Evolutionary conservation across 2,797 vertebrate species (phyloP).

Genomic region (Perodicticus potto): DNA sequence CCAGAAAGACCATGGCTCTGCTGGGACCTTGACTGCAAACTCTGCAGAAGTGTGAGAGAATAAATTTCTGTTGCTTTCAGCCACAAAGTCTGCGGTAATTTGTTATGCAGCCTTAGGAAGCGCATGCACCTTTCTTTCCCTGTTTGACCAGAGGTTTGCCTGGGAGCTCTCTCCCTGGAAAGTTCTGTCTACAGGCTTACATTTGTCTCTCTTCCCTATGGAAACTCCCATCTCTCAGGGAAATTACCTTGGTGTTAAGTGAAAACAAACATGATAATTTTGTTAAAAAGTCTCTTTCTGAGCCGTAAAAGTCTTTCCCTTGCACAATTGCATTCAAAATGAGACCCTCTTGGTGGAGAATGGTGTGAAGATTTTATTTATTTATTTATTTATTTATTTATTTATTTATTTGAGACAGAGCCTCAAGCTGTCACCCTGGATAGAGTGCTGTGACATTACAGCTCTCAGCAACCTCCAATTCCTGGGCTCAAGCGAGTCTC

Average conservation of each 20-base stretch:
- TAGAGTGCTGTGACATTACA: too few species aligned
- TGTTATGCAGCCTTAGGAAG: background rate
- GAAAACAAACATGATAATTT: slow-evolving; percentile 15
- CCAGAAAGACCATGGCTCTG: background rate
- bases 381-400: background rate
- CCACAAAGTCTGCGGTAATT: background rate
- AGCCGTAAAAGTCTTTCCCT: slow-evolving; percentile 56
- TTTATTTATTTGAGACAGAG: background rate
- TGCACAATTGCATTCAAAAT: background rate
- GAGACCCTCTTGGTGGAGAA: background rate
- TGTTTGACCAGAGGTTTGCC: background rate
- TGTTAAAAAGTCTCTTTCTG: slow-evolving; percentile 4
- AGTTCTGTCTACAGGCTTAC: background rate
- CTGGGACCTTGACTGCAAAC: background rate
- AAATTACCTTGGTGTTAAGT: slow-evolving; percentile 20
- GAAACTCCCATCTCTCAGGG: background rate
- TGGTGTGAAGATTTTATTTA: background rate
- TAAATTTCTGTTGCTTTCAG: background rate
- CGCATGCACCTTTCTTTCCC: background rate
- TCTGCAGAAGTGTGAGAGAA: background rate
- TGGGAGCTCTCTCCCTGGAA: background rate
- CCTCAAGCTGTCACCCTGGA: too few species aligned
- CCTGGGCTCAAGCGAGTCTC: too few species aligned
- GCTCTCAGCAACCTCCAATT: too few species aligned
- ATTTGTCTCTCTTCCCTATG: background rate